phyloP scores from a whole-genome alignment of 2,113 vertebrate species.

The Sebastes schlegelii region DNA sequence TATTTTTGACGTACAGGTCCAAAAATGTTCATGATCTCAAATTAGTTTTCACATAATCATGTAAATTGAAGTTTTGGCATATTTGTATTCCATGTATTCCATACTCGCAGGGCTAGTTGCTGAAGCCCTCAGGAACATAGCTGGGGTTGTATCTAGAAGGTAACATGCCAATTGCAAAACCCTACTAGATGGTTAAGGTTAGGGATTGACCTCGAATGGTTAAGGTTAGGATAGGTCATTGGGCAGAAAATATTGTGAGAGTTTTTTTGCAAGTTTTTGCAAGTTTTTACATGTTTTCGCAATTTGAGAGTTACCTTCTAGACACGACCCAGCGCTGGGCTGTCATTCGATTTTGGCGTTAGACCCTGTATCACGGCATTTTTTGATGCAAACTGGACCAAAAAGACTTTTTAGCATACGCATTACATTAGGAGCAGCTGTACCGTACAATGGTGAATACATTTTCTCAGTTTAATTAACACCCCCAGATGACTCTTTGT shows the following conservation, averaged over 20 bases:
- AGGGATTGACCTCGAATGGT: no score
- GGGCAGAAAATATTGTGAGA: no score
- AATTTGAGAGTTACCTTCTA: no score
- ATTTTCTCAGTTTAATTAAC: neutral
- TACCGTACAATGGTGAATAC: neutral
- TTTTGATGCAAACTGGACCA: neutral
- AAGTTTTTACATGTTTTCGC: no score
- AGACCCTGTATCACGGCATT: no score
- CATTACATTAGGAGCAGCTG: neutral
- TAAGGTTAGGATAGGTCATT: no score
- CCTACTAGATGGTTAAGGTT: no score
- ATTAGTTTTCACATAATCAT: neutral
- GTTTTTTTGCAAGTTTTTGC: no score
- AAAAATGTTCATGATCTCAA: no score
- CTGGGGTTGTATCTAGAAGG: no score
- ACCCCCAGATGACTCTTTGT: neutral
- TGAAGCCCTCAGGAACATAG: neutral
- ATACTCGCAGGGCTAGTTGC: neutral
- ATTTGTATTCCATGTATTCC: neutral
- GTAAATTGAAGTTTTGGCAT: neutral
- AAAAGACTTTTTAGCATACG: neutral
- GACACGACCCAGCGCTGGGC: neutral
- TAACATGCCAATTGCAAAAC: no score
- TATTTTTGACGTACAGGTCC: neutral
- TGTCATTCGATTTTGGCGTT: neutral